These are phyloP conservation scores for Phylloscopus trochiloides DNA, from an alignment of 2,113 vertebrate species.

Conservation along the genomic window DNA sequence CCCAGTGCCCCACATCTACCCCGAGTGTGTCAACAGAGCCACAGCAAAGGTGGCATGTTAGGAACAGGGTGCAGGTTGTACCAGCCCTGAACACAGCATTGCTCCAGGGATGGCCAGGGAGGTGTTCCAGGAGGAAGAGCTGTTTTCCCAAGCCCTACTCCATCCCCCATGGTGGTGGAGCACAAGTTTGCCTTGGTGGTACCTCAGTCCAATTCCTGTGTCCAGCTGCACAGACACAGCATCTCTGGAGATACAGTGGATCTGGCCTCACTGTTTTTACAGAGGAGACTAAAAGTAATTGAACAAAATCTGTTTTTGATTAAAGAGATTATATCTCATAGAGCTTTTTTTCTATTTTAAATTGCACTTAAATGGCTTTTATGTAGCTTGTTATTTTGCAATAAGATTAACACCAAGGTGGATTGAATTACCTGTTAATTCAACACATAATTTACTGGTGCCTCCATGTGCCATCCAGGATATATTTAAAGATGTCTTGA, in stretches of 20 bases:
- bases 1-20: accelerated
- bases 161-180: background rate
- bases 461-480: slow-evolving; percentile 2
- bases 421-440: slow-evolving; percentile 62
- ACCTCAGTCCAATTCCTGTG: background rate
- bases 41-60: background rate
- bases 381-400: slow-evolving; percentile 48
- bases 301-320: slow-evolving; percentile 44
- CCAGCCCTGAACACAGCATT: background rate
- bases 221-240: background rate
- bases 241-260: background rate
- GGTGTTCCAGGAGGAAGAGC: background rate
- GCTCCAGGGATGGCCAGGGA: background rate
- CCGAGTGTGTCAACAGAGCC: accelerated
- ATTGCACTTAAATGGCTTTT: slow-evolving; percentile 49
- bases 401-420: slow-evolving; percentile 49
- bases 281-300: background rate
- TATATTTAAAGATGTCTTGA: slow-evolving; percentile 37
- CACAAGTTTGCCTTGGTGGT: background rate
- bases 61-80: accelerated
- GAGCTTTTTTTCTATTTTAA: background rate
- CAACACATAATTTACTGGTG: slow-evolving; percentile 42
- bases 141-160: background rate
- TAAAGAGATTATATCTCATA: slow-evolving; percentile 37
- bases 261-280: background rate